Evolutionary conservation across 2,888 invertebrate species (phyloP).

Genomic region (Tetheella fluctuosa): DNA sequence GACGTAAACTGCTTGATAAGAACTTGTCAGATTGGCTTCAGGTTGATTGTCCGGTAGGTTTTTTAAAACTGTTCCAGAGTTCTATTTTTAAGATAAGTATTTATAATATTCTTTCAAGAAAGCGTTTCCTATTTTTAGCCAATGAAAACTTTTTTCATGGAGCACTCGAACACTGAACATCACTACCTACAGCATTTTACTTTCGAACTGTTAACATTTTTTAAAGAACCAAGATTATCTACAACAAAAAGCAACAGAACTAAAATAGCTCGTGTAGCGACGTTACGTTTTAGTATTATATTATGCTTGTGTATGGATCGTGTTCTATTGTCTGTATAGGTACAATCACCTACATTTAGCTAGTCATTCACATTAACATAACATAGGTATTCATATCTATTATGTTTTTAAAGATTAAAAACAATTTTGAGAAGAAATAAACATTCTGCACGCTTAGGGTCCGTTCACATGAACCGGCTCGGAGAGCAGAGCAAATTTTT

Average conservation of each 20-base stretch:
- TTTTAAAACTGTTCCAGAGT: slow-evolving; percentile 28
- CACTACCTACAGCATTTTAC: too few species aligned
- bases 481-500: too few species aligned
- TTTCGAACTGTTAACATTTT: not conserved
- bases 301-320: not conserved
- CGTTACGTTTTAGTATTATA: not conserved
- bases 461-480: too few species aligned
- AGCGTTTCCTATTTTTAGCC: slow-evolving; percentile 23
- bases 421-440: too few species aligned
- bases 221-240: not conserved
- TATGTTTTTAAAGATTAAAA: too few species aligned
- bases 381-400: too few species aligned
- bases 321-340: not conserved
- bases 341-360: too few species aligned
- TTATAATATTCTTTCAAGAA: slow-evolving; percentile 32
- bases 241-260: not conserved
- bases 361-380: too few species aligned
- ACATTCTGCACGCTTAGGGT: too few species aligned
- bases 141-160: not conserved
- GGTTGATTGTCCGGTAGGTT: not conserved
- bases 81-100: slow-evolving; percentile 41
- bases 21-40: not conserved
- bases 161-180: too few species aligned
- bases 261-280: not conserved
- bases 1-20: slow-evolving; percentile 10